Conservation (phyloP, 2,113 vertebrate species). For the Microcebus tavaratra region DNA sequence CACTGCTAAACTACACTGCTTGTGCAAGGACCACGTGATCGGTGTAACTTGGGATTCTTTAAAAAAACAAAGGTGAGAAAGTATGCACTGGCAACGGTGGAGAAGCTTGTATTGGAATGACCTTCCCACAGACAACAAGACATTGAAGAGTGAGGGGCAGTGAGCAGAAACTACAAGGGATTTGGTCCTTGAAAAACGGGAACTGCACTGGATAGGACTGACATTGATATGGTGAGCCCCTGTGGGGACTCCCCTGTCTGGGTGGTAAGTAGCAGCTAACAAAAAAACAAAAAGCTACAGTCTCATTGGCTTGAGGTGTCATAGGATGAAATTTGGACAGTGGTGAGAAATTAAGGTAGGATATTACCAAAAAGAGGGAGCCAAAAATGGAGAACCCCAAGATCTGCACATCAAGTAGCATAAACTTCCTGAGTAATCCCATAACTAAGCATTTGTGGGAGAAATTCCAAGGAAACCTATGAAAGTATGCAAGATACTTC, state of each 20-base stretch:
- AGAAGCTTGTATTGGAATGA: not conserved
- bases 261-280: not conserved
- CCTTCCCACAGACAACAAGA: not conserved
- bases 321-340: not conserved
- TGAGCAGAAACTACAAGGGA: not conserved
- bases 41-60: not conserved
- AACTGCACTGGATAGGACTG: not conserved
- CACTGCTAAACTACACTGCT: not conserved
- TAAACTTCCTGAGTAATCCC: not conserved
- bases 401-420: not conserved
- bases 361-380: not conserved
- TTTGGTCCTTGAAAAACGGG: not conserved
- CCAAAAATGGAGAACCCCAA: not conserved
- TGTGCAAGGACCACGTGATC: not conserved
- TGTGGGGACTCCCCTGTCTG: not conserved
- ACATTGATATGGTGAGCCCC: not conserved
- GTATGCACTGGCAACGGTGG: not conserved
- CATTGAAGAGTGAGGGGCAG: not conserved
- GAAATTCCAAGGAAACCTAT: not conserved
- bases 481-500: not conserved
- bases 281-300: not conserved
- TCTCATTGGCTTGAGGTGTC: not conserved
- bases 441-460: not conserved
- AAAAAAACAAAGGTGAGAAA: not conserved
- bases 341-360: not conserved